Percentiles rank a stretch among this genome's conserved stretches.
These are phyloP conservation scores for Reinhardtius hippoglossoides DNA, from an alignment of 2,113 vertebrate species.

Conservation along the genomic window DNA sequence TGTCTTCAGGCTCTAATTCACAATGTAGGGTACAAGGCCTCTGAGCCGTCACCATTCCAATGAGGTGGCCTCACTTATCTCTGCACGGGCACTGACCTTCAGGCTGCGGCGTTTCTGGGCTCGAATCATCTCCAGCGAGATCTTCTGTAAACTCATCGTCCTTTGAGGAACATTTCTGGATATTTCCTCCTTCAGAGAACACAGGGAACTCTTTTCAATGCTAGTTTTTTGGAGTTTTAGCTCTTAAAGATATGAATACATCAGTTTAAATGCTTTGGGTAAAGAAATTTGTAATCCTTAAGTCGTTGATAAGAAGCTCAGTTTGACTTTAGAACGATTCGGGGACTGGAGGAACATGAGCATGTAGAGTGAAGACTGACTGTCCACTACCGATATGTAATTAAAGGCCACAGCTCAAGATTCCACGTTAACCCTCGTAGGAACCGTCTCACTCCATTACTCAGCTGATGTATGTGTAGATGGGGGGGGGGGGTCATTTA, in stretches of 20 bases:
- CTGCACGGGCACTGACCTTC: constrained; percentile 26
- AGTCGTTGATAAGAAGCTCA: neutral
- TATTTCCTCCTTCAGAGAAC: too few species aligned
- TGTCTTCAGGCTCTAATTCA: too few species aligned
- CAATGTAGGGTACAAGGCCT: too few species aligned
- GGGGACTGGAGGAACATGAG: too few species aligned
- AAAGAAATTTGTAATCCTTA: too few species aligned
- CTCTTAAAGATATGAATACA: too few species aligned
- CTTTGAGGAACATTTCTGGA: too few species aligned
- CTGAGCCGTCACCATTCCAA: constrained; percentile 17
- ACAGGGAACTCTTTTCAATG: too few species aligned
- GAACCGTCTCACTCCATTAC: constrained; percentile 14
- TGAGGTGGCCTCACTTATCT: constrained; percentile 20
- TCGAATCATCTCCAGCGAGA: too few species aligned
- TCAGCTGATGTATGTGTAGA: constrained; percentile 24
- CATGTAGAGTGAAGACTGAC: neutral
- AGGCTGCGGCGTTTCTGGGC: neutral
- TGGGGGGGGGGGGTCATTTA: constrained; percentile 27
- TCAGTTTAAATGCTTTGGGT: too few species aligned
- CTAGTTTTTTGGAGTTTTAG: neutral
- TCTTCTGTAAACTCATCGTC: too few species aligned
- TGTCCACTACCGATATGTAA: neutral
- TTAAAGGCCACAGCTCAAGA: neutral
- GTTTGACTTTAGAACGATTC: too few species aligned
- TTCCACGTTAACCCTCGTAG: neutral